Base-by-base conservation (phyloP, 2,113 vertebrate species). In the Polypterus bichir region DNA sequence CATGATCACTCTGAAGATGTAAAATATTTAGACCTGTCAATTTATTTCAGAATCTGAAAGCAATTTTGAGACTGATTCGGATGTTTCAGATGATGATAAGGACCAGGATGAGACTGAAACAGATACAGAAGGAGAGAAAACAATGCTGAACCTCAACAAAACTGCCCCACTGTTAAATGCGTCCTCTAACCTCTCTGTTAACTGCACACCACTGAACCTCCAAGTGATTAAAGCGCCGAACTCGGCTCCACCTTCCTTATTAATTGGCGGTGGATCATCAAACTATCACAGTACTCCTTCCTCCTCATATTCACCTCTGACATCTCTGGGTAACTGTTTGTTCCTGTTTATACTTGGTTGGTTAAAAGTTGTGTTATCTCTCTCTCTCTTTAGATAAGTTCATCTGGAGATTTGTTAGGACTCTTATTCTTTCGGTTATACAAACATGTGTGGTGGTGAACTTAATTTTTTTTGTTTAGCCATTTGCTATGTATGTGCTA, bases 1-100 rank as follows among this genome's bases (percentile, higher is more conserved):
- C 27, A 27, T 27, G 27, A 27, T 27, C 27, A 27, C 27, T 27
- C 27, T 27, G 27, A 27, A 27, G 27, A 27, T 27, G 27, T 3
- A 56, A 60, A 64, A 64, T 49, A 47, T 52, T 48, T 52, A 49
- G 62, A 70, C 74, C 76, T 68, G 67, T 70, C 66, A 68, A 68
- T 9, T 7, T 79, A 78, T 63, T 65, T 66, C 79, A 97, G 93
- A 93, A 71, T 94, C 91, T 46, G 90, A 91, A 75, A 97, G 88
- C 83, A 92, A 90, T 81, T 89, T 89, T 68, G 92, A 92, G 59
- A 92, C 86, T 45, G 91, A 92, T 78, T 89, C 92, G 46, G 92
- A 92, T 68, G 84, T 80, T 64, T 91, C 92, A 54, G 91, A 92
- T 69, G 90, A 91, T 68, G 86, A 88, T 70, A 86, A 86, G 79